Evolutionary conservation across 1,140 invertebrate species (phyloP), one percentile per base, ranked within the genome.

Genomic region (Bombus superbus): DNA sequence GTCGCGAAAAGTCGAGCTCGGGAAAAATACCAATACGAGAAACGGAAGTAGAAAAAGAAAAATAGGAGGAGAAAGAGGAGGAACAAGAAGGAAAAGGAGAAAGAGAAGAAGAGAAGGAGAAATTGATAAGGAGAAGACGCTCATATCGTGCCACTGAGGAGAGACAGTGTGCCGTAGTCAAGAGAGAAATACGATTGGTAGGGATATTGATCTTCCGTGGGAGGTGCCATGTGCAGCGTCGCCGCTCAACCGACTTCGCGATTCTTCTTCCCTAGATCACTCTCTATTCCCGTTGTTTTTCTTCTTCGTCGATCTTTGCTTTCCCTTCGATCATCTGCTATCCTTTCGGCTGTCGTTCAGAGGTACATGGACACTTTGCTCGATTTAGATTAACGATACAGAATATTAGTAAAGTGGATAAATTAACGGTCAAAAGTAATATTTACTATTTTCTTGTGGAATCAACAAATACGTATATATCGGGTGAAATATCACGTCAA

Each of bases 121-220:
- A 22, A 66, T 13, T 44, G 57, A 76, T 32, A 75, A 76, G 57
- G 15, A 74, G 28, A 75, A 74, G 74, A 42, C 81, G 78, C 28
- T n/a, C 66, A 83, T 84, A 85, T 82, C 81, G 66, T 32, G 40
- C 42, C 42, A n/a, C 71, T 72, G 82, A 53, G 81, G 85, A 85
- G 82, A 90, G 78, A 87, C 88, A 85, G 85, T 81, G 57, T 87
- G 69, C 81, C 74, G 82, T 89, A 83, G 83, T 74, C 72, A 86
- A 73, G 83, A 89, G 83, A 90, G 86, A 92, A 92, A 92, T 92
- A 90, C 91, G 91, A 93, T 92, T 90, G 87, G 88, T 73, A 85
- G 78, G 90, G 82, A 92, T 92, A 92, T 92, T 92, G 92, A 92
- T 92, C 91, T 92, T 91, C 77, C 83, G 69, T 88, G 86, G 86